Evolutionary conservation across 1,140 invertebrate genomes (phyloP).

Genomic region (Drosophila seguyi): DNA sequence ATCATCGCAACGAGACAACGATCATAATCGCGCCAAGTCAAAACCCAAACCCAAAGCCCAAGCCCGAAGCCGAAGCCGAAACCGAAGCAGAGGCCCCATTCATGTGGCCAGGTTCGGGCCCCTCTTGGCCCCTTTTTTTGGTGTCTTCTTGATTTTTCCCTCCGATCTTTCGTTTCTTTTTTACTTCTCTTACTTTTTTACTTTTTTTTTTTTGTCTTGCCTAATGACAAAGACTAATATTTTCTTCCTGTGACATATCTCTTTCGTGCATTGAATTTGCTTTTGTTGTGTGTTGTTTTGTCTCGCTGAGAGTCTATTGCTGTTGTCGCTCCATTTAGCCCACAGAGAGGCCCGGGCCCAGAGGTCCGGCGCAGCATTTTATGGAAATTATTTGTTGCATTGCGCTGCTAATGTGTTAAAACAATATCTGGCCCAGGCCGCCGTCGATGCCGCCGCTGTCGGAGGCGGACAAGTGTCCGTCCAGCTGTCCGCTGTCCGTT

Average conservation of each 20-base stretch:
- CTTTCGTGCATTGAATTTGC: slow-evolving; percentile 74
- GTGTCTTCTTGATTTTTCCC: slow-evolving; percentile 29
- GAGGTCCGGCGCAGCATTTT: slow-evolving; percentile 61
- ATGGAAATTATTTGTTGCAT: slow-evolving; percentile 85
- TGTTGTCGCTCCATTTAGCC: slow-evolving; percentile 64
- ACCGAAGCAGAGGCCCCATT: slow-evolving; percentile 15
- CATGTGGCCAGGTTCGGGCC: slow-evolving; percentile 23
- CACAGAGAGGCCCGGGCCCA: slow-evolving; percentile 11
- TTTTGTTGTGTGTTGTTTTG: slow-evolving; percentile 46
- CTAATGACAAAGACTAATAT: slow-evolving; percentile 85
- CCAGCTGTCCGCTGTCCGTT: slow-evolving; percentile 47
- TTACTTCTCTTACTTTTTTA: not conserved
- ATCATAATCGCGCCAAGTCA: slow-evolving; percentile 38
- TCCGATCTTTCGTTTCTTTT: slow-evolving; percentile 13
- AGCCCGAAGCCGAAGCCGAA: not conserved
- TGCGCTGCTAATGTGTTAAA: slow-evolving; percentile 85
- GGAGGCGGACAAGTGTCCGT: slow-evolving; percentile 33
- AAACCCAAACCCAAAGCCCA: slow-evolving; percentile 5
- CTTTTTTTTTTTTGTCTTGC: slow-evolving; percentile 68
- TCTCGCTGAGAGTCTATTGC: slow-evolving; percentile 47
- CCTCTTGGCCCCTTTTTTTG: slow-evolving; percentile 7
- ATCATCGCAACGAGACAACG: slow-evolving; percentile 37
- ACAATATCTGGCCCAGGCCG: slow-evolving; percentile 70
- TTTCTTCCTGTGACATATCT: slow-evolving; percentile 85
- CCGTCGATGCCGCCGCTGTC: slow-evolving; percentile 3